Evolutionary conservation across 2,113 vertebrate species (phyloP).

Genomic region (Poeciliopsis turrubarensis): DNA sequence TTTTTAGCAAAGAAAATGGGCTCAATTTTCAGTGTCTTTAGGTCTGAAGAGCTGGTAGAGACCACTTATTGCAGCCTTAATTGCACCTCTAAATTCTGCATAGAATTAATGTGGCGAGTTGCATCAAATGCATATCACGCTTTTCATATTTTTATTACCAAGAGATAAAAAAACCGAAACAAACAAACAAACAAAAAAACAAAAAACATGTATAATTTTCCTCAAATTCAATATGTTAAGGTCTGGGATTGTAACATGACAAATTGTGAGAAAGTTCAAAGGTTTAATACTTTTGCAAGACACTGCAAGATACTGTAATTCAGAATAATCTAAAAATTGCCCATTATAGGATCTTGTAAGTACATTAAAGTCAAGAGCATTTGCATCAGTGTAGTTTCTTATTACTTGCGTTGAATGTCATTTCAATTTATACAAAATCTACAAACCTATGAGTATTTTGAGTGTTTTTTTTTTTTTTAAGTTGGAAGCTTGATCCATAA

Average conservation of each 20-base stretch:
- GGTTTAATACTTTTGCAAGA: not conserved
- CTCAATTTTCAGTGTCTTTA: not conserved
- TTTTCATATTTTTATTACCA: not conserved
- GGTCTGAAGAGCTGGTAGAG: not conserved
- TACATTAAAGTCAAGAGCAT: slow-evolving; percentile 57
- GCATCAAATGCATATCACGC: not conserved
- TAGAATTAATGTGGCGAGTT: not conserved
- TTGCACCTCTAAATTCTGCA: not conserved
- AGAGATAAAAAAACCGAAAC: not conserved
- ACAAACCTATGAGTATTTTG: slow-evolving; percentile 39
- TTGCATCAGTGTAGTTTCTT: slow-evolving; percentile 48
- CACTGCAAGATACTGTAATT: not conserved
- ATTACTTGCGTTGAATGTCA: slow-evolving; percentile 28
- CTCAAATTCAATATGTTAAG: not conserved
- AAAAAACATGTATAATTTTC: not conserved
- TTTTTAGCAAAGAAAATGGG: not conserved
- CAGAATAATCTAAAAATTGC: too few relatives aligned
- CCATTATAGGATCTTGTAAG: slow-evolving; percentile 44
- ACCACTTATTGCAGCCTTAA: not conserved
- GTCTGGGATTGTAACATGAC: not conserved
- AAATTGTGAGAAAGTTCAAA: not conserved
- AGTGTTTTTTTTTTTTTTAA: slow-evolving; percentile 5
- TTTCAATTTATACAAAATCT: slow-evolving; percentile 44
- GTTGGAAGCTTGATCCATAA: slow-evolving; percentile 34
- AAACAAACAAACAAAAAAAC: too few relatives aligned